phyloP scores from a whole-genome alignment of 2,888 invertebrate genomes.

The Nycteola revayana region DNA sequence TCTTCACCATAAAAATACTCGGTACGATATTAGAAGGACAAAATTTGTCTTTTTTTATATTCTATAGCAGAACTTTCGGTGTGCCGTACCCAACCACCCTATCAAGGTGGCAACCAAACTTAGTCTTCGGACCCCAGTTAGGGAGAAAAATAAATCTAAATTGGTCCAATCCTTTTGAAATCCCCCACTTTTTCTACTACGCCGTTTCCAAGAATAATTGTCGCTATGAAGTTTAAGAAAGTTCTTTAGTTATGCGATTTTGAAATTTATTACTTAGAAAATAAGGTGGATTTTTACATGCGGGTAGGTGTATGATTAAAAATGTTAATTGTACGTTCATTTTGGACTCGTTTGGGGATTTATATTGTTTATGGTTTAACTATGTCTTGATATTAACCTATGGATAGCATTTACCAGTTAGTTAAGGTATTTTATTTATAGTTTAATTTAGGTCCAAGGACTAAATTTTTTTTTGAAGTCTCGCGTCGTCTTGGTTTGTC shows the following conservation, averaged over 20 bases:
- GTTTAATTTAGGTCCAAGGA: too few species aligned
- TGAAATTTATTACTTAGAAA: slow-evolving; percentile 5
- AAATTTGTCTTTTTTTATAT: too few species aligned
- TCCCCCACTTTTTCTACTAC: slow-evolving; percentile 74
- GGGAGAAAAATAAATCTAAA: slow-evolving; percentile 81
- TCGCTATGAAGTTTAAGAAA: slow-evolving; percentile 63
- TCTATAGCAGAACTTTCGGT: slow-evolving; percentile 36
- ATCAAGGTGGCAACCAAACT: slow-evolving; percentile 64
- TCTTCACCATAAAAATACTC: too few species aligned
- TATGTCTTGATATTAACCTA: slow-evolving; percentile 10
- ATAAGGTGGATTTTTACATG: slow-evolving; percentile 21
- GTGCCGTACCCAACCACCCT: slow-evolving; percentile 34
- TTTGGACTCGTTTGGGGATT: slow-evolving; percentile 49
- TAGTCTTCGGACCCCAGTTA: slow-evolving; percentile 49
- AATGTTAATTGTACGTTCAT: slow-evolving; percentile 54
- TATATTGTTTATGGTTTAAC: slow-evolving; percentile 35
- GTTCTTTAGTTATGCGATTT: slow-evolving; percentile 27
- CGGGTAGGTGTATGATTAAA: slow-evolving; percentile 31
- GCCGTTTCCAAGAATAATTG: slow-evolving; percentile 76
- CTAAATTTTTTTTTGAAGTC: too few species aligned
- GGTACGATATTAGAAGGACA: too few species aligned
- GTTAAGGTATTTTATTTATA: too few species aligned
- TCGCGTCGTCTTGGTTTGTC: too few species aligned
- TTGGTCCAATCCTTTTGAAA: slow-evolving; percentile 77
- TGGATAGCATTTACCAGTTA: too few species aligned